A percentile compares a stretch with the other conserved stretches of the same genome.
phyloP scores from a whole-genome alignment of 2,797 vertebrate genomes.

The Poeciliopsis presidionis region DNA sequence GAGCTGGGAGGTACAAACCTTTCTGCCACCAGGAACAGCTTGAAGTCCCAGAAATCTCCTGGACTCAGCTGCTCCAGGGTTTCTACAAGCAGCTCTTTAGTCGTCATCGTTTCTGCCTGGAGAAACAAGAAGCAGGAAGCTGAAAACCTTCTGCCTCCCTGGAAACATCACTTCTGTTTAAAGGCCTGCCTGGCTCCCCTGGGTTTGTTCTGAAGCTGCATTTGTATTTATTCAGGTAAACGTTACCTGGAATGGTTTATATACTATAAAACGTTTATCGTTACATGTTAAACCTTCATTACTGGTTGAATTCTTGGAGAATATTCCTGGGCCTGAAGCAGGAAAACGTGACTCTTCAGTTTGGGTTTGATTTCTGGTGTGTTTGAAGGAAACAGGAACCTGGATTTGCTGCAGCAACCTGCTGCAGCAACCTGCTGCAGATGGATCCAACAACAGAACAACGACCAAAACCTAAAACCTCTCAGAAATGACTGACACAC shows the following conservation, averaged over 20 bases:
- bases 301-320: neutral
- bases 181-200: neutral
- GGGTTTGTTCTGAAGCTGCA: neutral
- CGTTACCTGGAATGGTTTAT: neutral
- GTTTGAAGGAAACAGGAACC: neutral
- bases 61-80: neutral
- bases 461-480: neutral
- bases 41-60: neutral
- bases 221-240: neutral
- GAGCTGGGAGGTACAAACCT: neutral
- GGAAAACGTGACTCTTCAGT: neutral
- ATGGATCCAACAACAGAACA: neutral
- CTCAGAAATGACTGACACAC: neutral
- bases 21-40: neutral
- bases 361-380: neutral
- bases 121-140: neutral
- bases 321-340: neutral
- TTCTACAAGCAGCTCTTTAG: neutral
- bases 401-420: no score
- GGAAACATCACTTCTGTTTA: no score
- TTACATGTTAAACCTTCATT: neutral
- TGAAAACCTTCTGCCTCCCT: neutral
- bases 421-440: neutral
- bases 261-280: neutral
- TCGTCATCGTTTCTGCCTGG: neutral